A percentile compares a stretch with the other conserved stretches of the same genome.
Conservation (phyloP, 23 tunicate species). For the Ciona savignyi region DNA sequence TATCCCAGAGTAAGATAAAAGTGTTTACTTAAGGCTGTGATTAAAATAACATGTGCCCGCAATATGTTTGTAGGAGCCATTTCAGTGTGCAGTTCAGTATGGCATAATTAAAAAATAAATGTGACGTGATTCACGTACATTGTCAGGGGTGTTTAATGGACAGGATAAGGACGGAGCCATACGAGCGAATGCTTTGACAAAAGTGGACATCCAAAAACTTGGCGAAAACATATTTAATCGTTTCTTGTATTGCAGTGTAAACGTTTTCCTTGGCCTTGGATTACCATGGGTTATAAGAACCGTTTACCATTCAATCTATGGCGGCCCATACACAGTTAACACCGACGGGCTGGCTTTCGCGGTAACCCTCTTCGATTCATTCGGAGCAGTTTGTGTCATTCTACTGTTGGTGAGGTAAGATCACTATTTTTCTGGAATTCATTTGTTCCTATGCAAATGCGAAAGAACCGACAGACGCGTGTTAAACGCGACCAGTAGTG, state of each 20-base stretch:
- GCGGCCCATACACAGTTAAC: constrained; percentile 27
- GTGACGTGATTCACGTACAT: too few species aligned
- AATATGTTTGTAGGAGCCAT: too few species aligned
- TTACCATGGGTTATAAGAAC: constrained; percentile 68
- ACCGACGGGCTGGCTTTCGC: constrained; percentile 39
- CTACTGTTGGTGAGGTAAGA: constrained; percentile 34
- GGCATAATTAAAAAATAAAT: too few species aligned
- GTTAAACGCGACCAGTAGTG: not conserved
- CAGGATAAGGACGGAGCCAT: too few species aligned
- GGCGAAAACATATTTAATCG: not conserved
- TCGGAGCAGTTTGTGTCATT: constrained; percentile 42
- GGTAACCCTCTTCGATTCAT: constrained; percentile 43
- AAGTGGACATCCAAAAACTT: too few species aligned
- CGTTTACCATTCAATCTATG: constrained; percentile 7
- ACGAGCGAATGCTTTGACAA: too few species aligned
- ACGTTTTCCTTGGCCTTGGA: constrained; percentile 60
- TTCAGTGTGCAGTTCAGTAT: too few species aligned
- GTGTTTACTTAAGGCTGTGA: too few species aligned
- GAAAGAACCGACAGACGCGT: not conserved
- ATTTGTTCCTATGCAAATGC: not conserved
- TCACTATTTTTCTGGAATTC: not conserved
- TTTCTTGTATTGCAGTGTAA: constrained; percentile 36
- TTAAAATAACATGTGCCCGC: too few species aligned
- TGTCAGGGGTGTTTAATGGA: too few species aligned
- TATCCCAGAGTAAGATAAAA: too few species aligned